Evolutionary conservation across 2,888 invertebrate genomes (phyloP).

Genomic region (Hanleya hanleyi): DNA sequence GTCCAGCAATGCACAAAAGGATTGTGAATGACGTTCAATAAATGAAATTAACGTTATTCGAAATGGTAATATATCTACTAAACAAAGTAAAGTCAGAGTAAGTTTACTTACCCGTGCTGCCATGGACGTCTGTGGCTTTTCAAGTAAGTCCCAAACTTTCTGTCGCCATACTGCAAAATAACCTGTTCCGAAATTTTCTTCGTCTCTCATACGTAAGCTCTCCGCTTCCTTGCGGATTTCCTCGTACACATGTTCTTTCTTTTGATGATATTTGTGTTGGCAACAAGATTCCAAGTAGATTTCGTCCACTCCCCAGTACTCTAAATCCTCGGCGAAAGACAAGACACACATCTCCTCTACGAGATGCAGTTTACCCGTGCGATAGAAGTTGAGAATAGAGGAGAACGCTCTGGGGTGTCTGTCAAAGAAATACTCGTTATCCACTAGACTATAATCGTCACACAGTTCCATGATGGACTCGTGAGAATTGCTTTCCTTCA

Average conservation of each 20-base stretch:
- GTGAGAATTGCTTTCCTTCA: constrained; percentile 95
- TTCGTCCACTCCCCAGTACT: constrained; percentile 99
- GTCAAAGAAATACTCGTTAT: constrained; percentile 99
- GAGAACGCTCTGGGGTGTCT: constrained; percentile 98
- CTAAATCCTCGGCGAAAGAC: constrained; percentile 98
- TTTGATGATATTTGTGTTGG: constrained; percentile 98
- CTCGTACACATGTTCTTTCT: constrained; percentile 95
- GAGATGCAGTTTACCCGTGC: constrained; percentile 97
- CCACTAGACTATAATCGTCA: constrained; percentile 96
- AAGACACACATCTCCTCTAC: constrained; percentile 99
- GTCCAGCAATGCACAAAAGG: no score
- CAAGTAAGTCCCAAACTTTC: constrained; percentile 97
- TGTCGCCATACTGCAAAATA: constrained; percentile 96
- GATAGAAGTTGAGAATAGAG: constrained; percentile 95
- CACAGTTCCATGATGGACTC: constrained; percentile 89
- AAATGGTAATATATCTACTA: no score
- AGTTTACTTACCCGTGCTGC: constrained; percentile 92
- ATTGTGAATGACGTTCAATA: no score
- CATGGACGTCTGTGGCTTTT: constrained; percentile 97
- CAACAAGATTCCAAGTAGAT: constrained; percentile 98
- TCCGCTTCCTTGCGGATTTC: constrained; percentile 99
- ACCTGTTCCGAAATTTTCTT: constrained; percentile 96
- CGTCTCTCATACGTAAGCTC: constrained; percentile 92
- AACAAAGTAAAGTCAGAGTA: no score
- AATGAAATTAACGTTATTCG: no score